A percentile compares a stretch with the other conserved stretches of the same genome.
phyloP scores from a whole-genome alignment of 2,888 invertebrate genomes.

The Netelia fuscicornis region DNA sequence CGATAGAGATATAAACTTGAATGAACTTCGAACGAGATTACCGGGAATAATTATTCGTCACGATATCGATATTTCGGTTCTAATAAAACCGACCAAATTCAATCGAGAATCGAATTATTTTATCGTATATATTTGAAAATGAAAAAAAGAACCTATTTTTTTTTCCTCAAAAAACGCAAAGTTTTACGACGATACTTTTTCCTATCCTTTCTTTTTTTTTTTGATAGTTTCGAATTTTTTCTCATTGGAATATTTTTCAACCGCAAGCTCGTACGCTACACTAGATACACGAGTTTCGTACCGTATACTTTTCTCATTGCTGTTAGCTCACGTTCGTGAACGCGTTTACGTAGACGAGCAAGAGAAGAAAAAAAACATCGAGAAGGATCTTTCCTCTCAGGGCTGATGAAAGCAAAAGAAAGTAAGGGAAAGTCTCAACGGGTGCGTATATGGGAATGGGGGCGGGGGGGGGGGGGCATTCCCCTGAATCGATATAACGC shows the following conservation, averaged over 20 bases:
- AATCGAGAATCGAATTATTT: no score
- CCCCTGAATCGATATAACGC: slow-evolving; percentile 55
- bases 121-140: no score
- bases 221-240: no score
- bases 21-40: background rate
- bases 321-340: background rate
- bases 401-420: background rate
- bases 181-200: no score
- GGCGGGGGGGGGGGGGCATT: background rate
- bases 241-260: no score
- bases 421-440: background rate
- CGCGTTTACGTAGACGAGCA: background rate
- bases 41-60: background rate
- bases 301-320: background rate
- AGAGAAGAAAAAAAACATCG: background rate
- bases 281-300: no score
- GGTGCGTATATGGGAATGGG: background rate
- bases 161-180: no score
- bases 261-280: no score
- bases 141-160: no score
- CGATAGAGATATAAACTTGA: background rate
- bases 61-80: background rate
- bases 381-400: background rate
- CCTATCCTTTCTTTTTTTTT: no score
- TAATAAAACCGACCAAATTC: background rate